Percentiles rank a stretch among this genome's conserved stretches.
Conservation (phyloP, 2,888 invertebrate species). For the Aphidoletes aphidimyza region DNA sequence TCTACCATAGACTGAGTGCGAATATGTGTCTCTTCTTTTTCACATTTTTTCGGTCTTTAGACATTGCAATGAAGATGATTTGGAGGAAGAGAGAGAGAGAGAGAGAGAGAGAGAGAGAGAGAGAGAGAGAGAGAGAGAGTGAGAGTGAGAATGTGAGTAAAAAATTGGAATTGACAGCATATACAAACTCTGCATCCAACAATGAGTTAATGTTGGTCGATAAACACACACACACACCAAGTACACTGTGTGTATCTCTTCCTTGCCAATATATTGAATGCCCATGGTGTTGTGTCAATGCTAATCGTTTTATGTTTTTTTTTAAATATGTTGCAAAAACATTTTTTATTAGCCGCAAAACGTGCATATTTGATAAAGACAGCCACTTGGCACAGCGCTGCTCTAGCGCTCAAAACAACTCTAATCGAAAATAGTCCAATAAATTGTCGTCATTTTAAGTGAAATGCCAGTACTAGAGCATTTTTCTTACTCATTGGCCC, state of each 20-base stretch:
- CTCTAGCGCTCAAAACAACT: no score
- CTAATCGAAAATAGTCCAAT: conserved; percentile 33
- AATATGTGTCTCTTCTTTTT: conserved; percentile 31
- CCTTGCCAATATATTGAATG: neutral
- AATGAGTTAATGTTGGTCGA: conserved; percentile 6
- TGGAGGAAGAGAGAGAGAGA: neutral
- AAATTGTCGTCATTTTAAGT: conserved; percentile 18
- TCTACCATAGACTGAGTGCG: neutral
- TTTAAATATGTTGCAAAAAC: conserved; percentile 8
- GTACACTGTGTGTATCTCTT: neutral
- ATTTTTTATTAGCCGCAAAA: conserved; percentile 36
- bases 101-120: neutral
- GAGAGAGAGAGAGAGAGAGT: neutral
- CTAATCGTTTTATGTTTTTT: conserved; percentile 31
- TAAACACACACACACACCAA: neutral
- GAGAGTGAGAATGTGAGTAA: no score
- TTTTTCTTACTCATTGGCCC: neutral
- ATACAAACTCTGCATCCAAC: conserved; percentile 13
- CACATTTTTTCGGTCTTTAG: neutral
- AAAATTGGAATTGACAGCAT: no score
- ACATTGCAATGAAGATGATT: neutral
- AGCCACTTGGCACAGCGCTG: neutral
- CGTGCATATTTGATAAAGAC: conserved; percentile 5
- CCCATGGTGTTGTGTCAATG: neutral
- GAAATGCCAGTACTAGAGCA: neutral